Evolutionary conservation across 2,113 vertebrate genomes (phyloP).

Genomic region (Thinocorus orbignyianus): DNA sequence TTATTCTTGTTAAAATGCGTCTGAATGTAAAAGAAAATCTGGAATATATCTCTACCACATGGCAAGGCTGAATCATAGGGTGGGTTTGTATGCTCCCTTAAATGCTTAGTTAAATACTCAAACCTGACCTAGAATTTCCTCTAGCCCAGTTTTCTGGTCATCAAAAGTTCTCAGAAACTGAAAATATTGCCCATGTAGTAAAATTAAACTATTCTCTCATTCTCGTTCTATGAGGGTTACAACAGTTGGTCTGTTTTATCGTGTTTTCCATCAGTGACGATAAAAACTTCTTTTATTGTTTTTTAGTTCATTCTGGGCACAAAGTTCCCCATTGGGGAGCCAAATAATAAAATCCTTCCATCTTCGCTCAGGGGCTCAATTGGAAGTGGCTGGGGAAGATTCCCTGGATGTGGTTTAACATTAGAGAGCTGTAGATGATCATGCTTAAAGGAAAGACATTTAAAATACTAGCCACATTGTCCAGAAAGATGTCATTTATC

Average conservation of each 20-base stretch:
- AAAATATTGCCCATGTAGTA: background rate
- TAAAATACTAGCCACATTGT: background rate
- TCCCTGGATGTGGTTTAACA: background rate
- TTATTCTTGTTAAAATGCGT: background rate
- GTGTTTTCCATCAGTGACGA: conserved; percentile 22
- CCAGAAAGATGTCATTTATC: background rate
- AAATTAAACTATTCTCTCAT: background rate
- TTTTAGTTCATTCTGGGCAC: conserved; percentile 25
- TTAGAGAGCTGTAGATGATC: background rate
- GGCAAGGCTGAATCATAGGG: background rate
- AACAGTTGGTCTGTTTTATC: background rate
- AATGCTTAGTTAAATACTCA: background rate
- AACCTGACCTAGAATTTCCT: background rate
- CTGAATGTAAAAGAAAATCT: background rate
- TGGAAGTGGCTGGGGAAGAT: background rate
- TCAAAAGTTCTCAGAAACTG: background rate
- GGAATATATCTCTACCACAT: background rate
- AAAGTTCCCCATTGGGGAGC: background rate
- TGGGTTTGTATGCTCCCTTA: background rate
- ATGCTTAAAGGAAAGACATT: background rate
- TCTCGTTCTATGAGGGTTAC: background rate
- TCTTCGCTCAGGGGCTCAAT: background rate
- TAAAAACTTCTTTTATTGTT: conserved; percentile 13
- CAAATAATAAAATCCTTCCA: conserved; percentile 35
- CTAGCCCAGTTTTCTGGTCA: background rate